phyloP scores from a whole-genome alignment of 2,797 vertebrate species.

The Epinephelus malabaricus region DNA sequence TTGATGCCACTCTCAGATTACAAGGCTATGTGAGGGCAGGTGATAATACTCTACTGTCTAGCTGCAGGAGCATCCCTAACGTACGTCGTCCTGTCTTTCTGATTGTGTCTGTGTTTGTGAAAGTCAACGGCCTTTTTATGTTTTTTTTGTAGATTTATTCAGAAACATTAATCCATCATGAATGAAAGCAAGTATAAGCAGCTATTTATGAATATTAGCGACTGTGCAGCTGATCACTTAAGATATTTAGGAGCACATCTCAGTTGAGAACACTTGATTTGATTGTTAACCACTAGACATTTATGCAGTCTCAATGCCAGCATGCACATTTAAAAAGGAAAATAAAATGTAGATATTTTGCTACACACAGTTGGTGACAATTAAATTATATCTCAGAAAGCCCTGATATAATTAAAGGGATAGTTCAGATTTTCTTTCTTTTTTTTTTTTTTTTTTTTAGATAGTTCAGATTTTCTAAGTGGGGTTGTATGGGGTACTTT shows the following conservation, averaged over 20 bases:
- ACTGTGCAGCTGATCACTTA: conserved; percentile 13
- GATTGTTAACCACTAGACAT: conserved; percentile 38
- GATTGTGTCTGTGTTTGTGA: conserved; percentile 18
- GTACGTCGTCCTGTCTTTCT: conserved; percentile 15
- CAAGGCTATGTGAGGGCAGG: conserved; percentile 68
- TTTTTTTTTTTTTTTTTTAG: no score
- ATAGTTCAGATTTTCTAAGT: no score
- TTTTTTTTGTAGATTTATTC: background rate
- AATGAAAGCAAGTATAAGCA: conserved; percentile 1
- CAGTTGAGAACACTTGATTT: conserved; percentile 26
- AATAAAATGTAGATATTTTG: conserved; percentile 13
- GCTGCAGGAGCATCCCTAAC: conserved; percentile 40
- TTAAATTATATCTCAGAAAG: conserved; percentile 9
- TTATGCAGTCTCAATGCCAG: conserved; percentile 10
- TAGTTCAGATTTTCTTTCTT: no score
- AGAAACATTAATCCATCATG: conserved; percentile 25
- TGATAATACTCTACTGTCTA: conserved; percentile 69
- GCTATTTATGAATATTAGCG: conserved; percentile 1
- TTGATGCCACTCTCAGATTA: conserved; percentile 81
- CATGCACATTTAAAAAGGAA: conserved; percentile 4
- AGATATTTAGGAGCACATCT: conserved; percentile 15
- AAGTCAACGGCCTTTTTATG: conserved; percentile 15
- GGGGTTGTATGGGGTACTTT: no score
- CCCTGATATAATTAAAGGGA: background rate
- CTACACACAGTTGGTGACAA: conserved; percentile 9